These are phyloP conservation scores for Carcharodon carcharias DNA, from an alignment of 2,797 vertebrate genomes.

Conservation along the genomic window DNA sequence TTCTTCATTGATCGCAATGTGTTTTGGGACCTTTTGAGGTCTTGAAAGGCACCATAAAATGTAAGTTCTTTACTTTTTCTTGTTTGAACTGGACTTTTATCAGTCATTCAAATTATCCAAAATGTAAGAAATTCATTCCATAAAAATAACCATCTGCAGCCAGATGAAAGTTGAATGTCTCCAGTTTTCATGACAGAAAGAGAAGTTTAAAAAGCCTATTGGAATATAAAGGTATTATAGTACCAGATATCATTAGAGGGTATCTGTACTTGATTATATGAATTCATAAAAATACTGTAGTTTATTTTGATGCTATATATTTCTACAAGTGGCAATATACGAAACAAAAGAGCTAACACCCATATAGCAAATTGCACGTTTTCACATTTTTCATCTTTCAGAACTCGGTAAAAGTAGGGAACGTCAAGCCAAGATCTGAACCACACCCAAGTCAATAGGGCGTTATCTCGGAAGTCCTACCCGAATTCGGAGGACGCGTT, in stretches of 20 bases:
- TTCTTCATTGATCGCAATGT: neutral
- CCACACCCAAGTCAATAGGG: neutral
- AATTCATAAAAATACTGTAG: neutral
- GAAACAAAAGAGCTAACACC: neutral
- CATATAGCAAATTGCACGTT: neutral
- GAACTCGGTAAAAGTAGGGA: neutral
- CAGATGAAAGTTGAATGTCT: neutral
- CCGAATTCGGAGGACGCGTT: neutral
- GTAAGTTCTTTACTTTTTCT: neutral
- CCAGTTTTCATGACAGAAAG: neutral
- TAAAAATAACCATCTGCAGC: neutral
- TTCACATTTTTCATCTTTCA: neutral
- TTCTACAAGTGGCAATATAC: neutral
- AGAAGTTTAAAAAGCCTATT: neutral
- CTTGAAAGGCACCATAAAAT: neutral
- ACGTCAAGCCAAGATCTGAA: neutral
- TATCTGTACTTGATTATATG: too few relatives aligned
- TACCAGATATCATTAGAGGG: neutral
- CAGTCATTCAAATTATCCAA: neutral
- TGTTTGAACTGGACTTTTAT: constrained; percentile 5
- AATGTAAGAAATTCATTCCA: neutral
- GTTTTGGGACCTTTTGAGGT: neutral
- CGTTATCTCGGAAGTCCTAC: neutral
- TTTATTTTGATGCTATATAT: neutral
- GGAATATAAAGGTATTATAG: neutral